A percentile compares a stretch with the other conserved stretches of the same genome.
Conservation (phyloP, 1,140 invertebrate species). For the Drosophila carrolli region DNA sequence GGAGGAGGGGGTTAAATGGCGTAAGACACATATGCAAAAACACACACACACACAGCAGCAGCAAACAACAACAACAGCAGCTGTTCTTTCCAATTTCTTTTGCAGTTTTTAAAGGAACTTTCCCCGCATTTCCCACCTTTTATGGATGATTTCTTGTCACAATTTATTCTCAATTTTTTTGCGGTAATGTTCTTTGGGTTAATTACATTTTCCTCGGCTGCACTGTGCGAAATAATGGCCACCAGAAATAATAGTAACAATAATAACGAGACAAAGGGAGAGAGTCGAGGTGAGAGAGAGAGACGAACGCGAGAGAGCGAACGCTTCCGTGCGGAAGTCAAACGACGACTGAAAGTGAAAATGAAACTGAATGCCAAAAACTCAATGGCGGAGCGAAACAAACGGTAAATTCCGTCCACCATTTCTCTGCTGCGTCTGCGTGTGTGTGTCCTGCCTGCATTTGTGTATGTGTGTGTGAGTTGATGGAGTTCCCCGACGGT, state of each 20-base stretch:
- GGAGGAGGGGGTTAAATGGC: slow-evolving; percentile 37
- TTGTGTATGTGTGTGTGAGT: slow-evolving; percentile 16
- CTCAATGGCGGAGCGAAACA: slow-evolving; percentile 33
- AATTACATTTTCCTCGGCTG: slow-evolving; percentile 8
- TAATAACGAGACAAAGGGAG: slow-evolving; percentile 22
- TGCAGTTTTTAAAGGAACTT: slow-evolving; percentile 8
- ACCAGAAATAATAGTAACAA: slow-evolving; percentile 30
- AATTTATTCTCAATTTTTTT: slow-evolving; percentile 1
- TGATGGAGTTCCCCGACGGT: slow-evolving; percentile 24
- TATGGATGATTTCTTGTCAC: slow-evolving; percentile 5
- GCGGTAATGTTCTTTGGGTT: not conserved
- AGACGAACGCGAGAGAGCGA: slow-evolving; percentile 57
- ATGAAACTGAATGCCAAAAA: slow-evolving; percentile 40
- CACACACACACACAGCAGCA: slow-evolving; percentile 3
- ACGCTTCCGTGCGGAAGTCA: slow-evolving; percentile 80
- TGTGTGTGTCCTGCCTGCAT: slow-evolving; percentile 19
- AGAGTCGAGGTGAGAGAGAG: slow-evolving; percentile 25
- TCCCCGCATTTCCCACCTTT: slow-evolving; percentile 16
- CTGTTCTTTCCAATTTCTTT: slow-evolving; percentile 15
- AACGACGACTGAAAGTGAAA: slow-evolving; percentile 78
- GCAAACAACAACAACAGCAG: slow-evolving; percentile 48
- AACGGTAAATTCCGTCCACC: slow-evolving; percentile 46
- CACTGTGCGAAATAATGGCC: slow-evolving; percentile 7
- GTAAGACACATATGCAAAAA: slow-evolving; percentile 22
- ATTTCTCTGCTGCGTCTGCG: slow-evolving; percentile 50